Evolutionary conservation across 2,888 invertebrate species (phyloP).

Genomic region (Melinaea marsaeus): DNA sequence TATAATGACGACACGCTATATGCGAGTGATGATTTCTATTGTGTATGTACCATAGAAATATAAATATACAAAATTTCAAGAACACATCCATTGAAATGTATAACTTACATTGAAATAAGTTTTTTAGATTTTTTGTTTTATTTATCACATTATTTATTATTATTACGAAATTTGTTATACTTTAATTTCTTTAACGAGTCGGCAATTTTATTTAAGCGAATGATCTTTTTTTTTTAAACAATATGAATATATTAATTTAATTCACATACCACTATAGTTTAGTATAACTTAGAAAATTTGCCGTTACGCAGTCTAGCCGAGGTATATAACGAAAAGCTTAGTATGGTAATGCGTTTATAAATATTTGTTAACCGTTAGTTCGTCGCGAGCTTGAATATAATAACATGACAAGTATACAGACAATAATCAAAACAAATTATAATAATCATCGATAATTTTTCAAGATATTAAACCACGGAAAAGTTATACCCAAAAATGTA

Average conservation of each 20-base stretch:
- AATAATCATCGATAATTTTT: neutral
- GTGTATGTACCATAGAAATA: neutral
- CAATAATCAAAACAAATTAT: slow-evolving; percentile 35
- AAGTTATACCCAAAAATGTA: neutral
- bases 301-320: slow-evolving; percentile 24
- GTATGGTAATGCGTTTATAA: slow-evolving; percentile 53
- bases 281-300: slow-evolving; percentile 12
- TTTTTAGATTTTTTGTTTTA: too few relatives aligned
- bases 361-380: slow-evolving; percentile 58
- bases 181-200: too few relatives aligned
- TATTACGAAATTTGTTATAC: too few relatives aligned
- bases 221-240: too few relatives aligned
- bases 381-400: slow-evolving; percentile 52
- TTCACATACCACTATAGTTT: neutral
- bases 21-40: slow-evolving; percentile 29
- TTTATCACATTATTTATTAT: too few relatives aligned
- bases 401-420: slow-evolving; percentile 46
- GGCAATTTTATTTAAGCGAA: too few relatives aligned
- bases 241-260: neutral
- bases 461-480: slow-evolving; percentile 1
- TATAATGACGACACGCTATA: slow-evolving; percentile 58
- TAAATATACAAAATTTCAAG: neutral
- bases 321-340: slow-evolving; percentile 46
- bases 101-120: too few relatives aligned
- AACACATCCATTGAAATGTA: neutral